Conservation (phyloP, 2,797 vertebrate genomes). For the Adrianichthys oophorus region DNA sequence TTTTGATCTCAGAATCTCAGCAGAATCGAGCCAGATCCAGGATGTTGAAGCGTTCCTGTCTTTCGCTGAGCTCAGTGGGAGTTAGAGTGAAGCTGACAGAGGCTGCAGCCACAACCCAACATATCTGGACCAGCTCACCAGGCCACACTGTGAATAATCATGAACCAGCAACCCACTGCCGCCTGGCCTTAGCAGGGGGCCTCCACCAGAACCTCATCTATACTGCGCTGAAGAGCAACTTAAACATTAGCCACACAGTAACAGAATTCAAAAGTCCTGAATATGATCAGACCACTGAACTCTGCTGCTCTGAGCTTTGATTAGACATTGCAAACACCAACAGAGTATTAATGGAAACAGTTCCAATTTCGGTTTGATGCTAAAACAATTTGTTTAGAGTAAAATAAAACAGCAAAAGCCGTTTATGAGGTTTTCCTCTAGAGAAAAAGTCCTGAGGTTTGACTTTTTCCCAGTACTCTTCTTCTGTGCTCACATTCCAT, state of each 20-base stretch:
- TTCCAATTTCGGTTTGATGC: no score
- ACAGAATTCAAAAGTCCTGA: slow-evolving; percentile 1
- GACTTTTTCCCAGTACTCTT: slow-evolving; percentile 15
- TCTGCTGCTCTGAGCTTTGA: not conserved
- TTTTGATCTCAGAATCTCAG: no score
- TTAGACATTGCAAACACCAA: slow-evolving; percentile 1
- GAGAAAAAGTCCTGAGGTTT: slow-evolving; percentile 14
- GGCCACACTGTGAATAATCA: slow-evolving; percentile 76
- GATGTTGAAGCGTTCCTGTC: slow-evolving; percentile 8
- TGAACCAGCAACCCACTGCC: slow-evolving; percentile 49
- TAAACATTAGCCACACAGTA: slow-evolving; percentile 7
- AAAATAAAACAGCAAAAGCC: slow-evolving; percentile 33
- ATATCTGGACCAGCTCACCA: slow-evolving; percentile 54
- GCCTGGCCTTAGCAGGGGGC: slow-evolving; percentile 38
- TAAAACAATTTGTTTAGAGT: slow-evolving; percentile 18
- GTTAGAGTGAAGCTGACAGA: slow-evolving; percentile 45
- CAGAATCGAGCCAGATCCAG: no score
- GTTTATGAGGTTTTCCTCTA: slow-evolving; percentile 19
- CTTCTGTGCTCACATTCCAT: slow-evolving; percentile 16
- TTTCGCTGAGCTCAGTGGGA: slow-evolving; percentile 29
- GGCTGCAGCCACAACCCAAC: slow-evolving; percentile 69
- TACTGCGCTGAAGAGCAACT: slow-evolving; percentile 19
- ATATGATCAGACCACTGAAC: slow-evolving; percentile 22
- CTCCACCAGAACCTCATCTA: slow-evolving; percentile 17
- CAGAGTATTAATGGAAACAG: slow-evolving; percentile 10